Percentiles rank a stretch among this genome's conserved stretches.
Conservation (phyloP, 1,140 invertebrate species). For the Zaprionus kolodkinae region DNA sequence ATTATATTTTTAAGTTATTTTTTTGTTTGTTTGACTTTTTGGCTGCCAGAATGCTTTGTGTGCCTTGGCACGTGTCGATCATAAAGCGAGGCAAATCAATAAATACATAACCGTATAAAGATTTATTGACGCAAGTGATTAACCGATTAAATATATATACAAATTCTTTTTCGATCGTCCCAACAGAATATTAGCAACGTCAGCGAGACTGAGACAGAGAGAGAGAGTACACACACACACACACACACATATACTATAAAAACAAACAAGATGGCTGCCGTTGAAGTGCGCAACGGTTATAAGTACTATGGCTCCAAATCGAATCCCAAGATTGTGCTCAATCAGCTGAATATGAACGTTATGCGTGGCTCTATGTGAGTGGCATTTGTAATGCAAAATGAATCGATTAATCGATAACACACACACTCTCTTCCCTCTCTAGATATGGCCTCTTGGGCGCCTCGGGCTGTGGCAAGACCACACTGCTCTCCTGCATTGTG, state of each 20-base stretch:
- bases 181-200: slow-evolving; percentile 41
- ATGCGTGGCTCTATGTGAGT: slow-evolving; percentile 87
- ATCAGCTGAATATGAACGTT: slow-evolving; percentile 86
- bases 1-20: slow-evolving; percentile 15
- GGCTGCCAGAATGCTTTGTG: slow-evolving; percentile 50
- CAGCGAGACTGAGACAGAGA: slow-evolving; percentile 16
- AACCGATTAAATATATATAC: slow-evolving; percentile 25
- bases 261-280: slow-evolving; percentile 82
- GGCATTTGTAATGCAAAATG: slow-evolving; percentile 50
- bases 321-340: slow-evolving; percentile 85
- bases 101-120: slow-evolving; percentile 74
- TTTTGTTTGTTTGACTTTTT: slow-evolving; percentile 10
- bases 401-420: slow-evolving; percentile 18
- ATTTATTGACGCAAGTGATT: slow-evolving; percentile 74
- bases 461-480: slow-evolving; percentile 94
- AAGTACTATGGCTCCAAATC: slow-evolving; percentile 86
- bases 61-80: slow-evolving; percentile 66
- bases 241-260: neutral
- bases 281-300: slow-evolving; percentile 86
- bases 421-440: slow-evolving; percentile 37
- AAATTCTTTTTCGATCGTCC: slow-evolving; percentile 29
- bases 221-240: slow-evolving; percentile 4
- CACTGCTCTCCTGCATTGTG: slow-evolving; percentile 93
- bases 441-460: slow-evolving; percentile 95
- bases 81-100: slow-evolving; percentile 73